Conservation (phyloP, 2,113 vertebrate genomes). For the Nettapus auritus region DNA sequence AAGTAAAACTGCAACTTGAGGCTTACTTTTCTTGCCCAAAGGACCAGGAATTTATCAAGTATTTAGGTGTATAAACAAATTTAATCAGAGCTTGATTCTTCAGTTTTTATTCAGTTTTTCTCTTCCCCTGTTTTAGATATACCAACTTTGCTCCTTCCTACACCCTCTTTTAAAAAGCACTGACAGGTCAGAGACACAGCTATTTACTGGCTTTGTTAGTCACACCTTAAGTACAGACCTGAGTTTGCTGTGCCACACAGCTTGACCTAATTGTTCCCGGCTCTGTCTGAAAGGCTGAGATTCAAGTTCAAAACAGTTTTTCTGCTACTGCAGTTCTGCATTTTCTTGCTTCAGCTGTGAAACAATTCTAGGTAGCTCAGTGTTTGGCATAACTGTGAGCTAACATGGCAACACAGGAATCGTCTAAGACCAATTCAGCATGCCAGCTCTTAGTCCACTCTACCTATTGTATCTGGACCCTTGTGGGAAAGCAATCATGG, state of each 20-base stretch:
- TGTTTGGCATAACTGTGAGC: not conserved
- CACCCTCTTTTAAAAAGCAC: not conserved
- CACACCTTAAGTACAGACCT: not conserved
- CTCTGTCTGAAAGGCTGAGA: not conserved
- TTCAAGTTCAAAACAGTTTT: not conserved
- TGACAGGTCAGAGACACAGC: not conserved
- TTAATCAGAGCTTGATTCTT: not conserved
- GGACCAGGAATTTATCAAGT: not conserved
- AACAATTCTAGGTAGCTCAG: not conserved
- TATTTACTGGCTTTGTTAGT: not conserved
- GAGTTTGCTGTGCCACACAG: rapidly evolving
- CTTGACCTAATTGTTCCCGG: rapidly evolving
- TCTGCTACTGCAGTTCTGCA: not conserved
- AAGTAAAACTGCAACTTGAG: not conserved
- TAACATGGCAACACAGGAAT: not conserved
- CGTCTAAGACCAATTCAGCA: rapidly evolving
- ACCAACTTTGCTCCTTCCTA: not conserved
- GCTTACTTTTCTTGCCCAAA: not conserved
- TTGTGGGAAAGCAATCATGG: not conserved
- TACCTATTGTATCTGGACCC: too few relatives aligned
- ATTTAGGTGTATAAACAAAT: not conserved
- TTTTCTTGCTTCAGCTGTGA: not conserved
- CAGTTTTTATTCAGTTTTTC: not conserved
- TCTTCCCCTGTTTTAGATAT: not conserved
- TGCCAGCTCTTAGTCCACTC: rapidly evolving